Conservation (phyloP, 2,888 invertebrate species). For the Mythimna impura region DNA sequence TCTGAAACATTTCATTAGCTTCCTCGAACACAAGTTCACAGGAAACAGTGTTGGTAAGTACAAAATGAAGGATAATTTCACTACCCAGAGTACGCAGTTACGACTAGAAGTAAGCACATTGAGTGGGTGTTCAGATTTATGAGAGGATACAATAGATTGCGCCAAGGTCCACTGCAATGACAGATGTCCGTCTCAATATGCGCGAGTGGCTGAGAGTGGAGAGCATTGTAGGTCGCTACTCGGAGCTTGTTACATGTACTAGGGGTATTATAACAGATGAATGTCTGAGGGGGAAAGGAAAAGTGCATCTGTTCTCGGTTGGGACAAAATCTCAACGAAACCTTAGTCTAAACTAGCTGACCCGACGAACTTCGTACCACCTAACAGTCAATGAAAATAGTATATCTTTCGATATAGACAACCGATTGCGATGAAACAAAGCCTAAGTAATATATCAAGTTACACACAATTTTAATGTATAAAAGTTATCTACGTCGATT, state of each 20-base stretch:
- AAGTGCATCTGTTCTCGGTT: slow-evolving; percentile 1
- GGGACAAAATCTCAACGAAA: neutral
- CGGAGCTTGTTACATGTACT: neutral
- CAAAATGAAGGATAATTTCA: slow-evolving; percentile 50
- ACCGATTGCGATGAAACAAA: too few species aligned
- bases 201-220: slow-evolving; percentile 63
- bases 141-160: slow-evolving; percentile 78
- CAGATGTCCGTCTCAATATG: slow-evolving; percentile 80
- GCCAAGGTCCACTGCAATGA: slow-evolving; percentile 78
- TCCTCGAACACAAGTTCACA: neutral
- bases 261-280: neutral
- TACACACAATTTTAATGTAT: too few species aligned
- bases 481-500: too few species aligned
- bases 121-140: slow-evolving; percentile 71
- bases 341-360: neutral
- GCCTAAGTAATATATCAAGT: too few species aligned
- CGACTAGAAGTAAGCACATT: slow-evolving; percentile 23
- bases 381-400: too few species aligned
- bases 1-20: neutral
- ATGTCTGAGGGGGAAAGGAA: slow-evolving; percentile 17
- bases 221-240: slow-evolving; percentile 37
- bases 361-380: too few species aligned
- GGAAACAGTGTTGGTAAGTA: neutral
- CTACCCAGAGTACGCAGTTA: slow-evolving; percentile 20
- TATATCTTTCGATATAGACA: too few species aligned